A percentile compares a stretch with the other conserved stretches of the same genome.
phyloP scores from a whole-genome alignment of 2,888 invertebrate species.

The Clanis bilineata region DNA sequence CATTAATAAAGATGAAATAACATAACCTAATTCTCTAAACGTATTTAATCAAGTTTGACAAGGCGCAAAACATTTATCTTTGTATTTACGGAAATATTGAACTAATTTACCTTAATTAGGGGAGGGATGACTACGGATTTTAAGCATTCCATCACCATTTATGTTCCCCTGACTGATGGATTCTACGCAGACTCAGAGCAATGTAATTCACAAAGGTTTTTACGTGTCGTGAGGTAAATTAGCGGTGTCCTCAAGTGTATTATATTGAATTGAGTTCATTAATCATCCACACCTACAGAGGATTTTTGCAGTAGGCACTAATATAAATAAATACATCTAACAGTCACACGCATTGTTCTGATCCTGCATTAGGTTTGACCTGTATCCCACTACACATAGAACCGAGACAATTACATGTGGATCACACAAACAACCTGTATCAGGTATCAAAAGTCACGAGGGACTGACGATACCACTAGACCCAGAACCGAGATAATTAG shows the following conservation, averaged over 20 bases:
- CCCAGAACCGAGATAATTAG: too few relatives aligned
- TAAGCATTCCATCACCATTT: slow-evolving; percentile 42
- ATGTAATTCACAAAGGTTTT: slow-evolving; percentile 44
- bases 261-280: slow-evolving; percentile 31
- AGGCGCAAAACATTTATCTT: too few relatives aligned
- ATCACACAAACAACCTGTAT: too few relatives aligned
- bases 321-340: neutral
- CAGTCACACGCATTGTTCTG: too few relatives aligned
- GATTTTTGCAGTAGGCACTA: slow-evolving; percentile 27
- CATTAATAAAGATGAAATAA: too few relatives aligned
- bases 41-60: too few relatives aligned
- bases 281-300: slow-evolving; percentile 27
- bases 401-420: too few relatives aligned
- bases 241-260: slow-evolving; percentile 51
- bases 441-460: too few relatives aligned
- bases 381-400: too few relatives aligned
- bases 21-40: too few relatives aligned
- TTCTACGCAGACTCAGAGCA: slow-evolving; percentile 37
- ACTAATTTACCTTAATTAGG: slow-evolving; percentile 49
- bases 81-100: slow-evolving; percentile 20
- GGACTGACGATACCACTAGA: too few relatives aligned
- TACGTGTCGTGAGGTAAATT: slow-evolving; percentile 45
- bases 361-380: too few relatives aligned
- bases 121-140: slow-evolving; percentile 47
- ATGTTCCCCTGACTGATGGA: slow-evolving; percentile 57